Evolutionary conservation across 92 coral and sea anemone species (phyloP).

Genomic region (Micromussa lordhowensis): DNA sequence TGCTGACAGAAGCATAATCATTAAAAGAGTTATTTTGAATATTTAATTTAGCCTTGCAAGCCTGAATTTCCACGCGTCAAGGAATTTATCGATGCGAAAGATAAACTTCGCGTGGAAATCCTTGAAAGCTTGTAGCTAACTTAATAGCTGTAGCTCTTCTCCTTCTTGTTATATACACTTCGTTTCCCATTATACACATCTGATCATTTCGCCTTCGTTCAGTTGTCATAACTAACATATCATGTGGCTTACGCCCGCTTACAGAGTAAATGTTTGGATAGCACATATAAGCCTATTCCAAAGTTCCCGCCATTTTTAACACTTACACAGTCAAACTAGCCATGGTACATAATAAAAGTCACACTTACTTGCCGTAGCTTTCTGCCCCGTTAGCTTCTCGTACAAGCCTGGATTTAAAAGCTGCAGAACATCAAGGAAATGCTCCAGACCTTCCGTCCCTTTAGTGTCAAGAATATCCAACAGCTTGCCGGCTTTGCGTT

Average conservation of each 20-base stretch:
- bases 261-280: background rate
- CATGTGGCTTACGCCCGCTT: background rate
- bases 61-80: background rate
- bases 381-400: conserved; percentile 50
- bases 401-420: conserved; percentile 49
- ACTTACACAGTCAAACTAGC: background rate
- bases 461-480: conserved; percentile 48
- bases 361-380: conserved; percentile 48
- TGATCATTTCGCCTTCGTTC: background rate
- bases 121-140: too few species aligned
- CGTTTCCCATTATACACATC: background rate
- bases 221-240: background rate
- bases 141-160: too few species aligned
- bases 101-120: background rate
- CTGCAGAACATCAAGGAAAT: conserved; percentile 49
- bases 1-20: background rate
- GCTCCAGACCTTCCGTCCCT: conserved; percentile 34
- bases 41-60: background rate
- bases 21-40: background rate
- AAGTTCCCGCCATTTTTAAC: background rate
- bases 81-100: background rate
- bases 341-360: background rate
- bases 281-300: background rate
- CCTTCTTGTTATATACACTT: too few species aligned
- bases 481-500: conserved; percentile 47